phyloP scores from a whole-genome alignment of 92 coral and sea anemone species.

The Palythoa grandis region DNA sequence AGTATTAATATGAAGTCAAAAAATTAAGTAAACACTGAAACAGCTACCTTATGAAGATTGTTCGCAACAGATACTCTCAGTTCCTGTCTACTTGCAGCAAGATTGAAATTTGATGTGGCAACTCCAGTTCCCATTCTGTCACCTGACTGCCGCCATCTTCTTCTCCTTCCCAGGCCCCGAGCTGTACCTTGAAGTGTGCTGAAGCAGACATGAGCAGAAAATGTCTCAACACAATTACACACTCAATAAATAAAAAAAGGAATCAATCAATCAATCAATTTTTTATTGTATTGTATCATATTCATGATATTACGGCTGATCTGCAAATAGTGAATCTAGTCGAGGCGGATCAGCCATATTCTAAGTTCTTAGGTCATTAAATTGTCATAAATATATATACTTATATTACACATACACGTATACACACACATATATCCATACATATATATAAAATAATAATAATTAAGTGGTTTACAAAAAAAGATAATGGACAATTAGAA shows the following conservation, averaged over 20 bases:
- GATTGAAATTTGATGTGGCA: constrained; percentile 21
- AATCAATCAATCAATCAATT: too few relatives aligned
- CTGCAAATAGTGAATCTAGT: too few relatives aligned
- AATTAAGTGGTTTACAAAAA: too few relatives aligned
- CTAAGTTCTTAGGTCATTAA: too few relatives aligned
- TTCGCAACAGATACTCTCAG: constrained; percentile 40
- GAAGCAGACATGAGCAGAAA: neutral
- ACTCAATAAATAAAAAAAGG: neutral
- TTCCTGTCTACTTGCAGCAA: constrained; percentile 33
- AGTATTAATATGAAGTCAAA: neutral
- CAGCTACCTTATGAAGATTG: constrained; percentile 28
- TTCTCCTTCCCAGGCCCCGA: constrained; percentile 22
- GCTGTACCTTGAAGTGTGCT: neutral
- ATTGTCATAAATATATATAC: too few relatives aligned
- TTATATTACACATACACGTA: too few relatives aligned
- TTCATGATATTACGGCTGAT: too few relatives aligned
- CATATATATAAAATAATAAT: too few relatives aligned
- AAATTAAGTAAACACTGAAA: neutral
- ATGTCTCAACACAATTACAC: neutral
- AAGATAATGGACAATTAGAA: too few relatives aligned
- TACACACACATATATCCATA: too few relatives aligned
- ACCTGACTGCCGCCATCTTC: constrained; percentile 32
- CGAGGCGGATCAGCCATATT: too few relatives aligned
- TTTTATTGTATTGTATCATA: too few relatives aligned
- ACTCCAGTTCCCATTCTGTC: neutral